Evolutionary conservation across 2,113 vertebrate species (phyloP), one percentile per base, ranked within the genome.

Genomic region (Orthonyx spaldingii): DNA sequence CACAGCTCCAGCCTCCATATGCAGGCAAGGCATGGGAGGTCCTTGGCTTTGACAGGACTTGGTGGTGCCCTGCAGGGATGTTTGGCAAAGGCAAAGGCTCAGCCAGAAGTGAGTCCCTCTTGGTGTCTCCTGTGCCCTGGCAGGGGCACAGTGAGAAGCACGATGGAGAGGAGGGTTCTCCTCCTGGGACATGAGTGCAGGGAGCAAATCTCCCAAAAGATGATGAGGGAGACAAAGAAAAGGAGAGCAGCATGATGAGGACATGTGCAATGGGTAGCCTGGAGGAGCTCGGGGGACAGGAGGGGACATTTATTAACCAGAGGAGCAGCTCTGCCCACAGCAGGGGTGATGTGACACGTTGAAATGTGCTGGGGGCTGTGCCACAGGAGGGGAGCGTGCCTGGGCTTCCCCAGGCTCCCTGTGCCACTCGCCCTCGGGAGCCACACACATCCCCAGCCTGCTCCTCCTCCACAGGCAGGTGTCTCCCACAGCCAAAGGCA

Each of bases 171-270:
- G 42, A 75, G 28, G 23, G 12, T 24, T 85, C 21, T 70, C 8
- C 24, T 16, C 5, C 2, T 0, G 5, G 9, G 13, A 9, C 1
- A 1, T 0, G 0, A 37, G 37, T 2, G 1, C 55, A 65, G 21
- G 39, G 19, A 18, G 2, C 14, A 80, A 70, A 66, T 37, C 28
- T 59, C 57, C 61, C 66, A 49, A 49, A 37, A 74, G 56, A 26
- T 1, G 3, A 10, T 23, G 42, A 72, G n/a, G 30, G 13, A 76
- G 19, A 37, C 0, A 0, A 9, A 71, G 49, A 30, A 52, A 28
- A 56, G 0, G 4, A 81, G 17, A 41, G 47, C 0, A 0, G 15
- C 28, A 16, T 44, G 27, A 68, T 1, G 2, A 77, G 27, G 15
- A 60, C 10, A 6, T 11, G 6, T 0, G 3, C 14, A 55, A 4